These are phyloP conservation scores for Sebastes trivittatus DNA, from an alignment of 2,797 vertebrate species.

Conservation along the genomic window DNA sequence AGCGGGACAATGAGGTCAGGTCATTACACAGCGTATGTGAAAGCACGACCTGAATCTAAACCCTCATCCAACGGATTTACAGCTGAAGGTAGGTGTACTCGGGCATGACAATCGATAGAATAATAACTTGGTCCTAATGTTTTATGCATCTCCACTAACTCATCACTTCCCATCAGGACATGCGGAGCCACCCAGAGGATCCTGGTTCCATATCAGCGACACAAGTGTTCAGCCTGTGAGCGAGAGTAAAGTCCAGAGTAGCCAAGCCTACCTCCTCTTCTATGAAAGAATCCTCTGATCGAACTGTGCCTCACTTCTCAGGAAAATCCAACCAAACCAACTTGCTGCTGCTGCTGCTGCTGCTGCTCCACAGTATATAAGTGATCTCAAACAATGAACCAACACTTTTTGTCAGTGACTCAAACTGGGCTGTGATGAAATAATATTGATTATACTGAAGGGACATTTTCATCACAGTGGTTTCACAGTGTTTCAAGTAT, in stretches of 20 bases:
- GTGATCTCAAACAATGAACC: background rate
- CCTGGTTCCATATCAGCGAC: constrained; percentile 97
- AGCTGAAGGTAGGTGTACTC: constrained; percentile 75
- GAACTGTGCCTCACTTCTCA: constrained; percentile 30
- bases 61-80: constrained; percentile 73
- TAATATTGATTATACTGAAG: background rate
- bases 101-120: background rate
- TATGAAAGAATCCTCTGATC: constrained; percentile 89
- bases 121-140: background rate
- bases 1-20: constrained; percentile 97
- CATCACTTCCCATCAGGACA: constrained; percentile 51
- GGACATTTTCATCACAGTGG: background rate
- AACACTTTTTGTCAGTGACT: background rate
- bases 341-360: constrained; percentile 35
- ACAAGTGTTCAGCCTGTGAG: constrained; percentile 89
- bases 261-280: constrained; percentile 98
- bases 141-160: background rate
- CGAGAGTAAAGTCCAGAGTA: constrained; percentile 86
- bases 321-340: constrained; percentile 47
- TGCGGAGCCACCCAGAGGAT: constrained; percentile 81
- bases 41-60: constrained; percentile 81
- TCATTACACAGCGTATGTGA: constrained; percentile 96
- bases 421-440: background rate
- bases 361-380: constrained; percentile 16
- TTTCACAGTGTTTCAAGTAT: background rate